phyloP scores from a whole-genome alignment of 2,113 vertebrate genomes.

The Platysternon megacephalum region DNA sequence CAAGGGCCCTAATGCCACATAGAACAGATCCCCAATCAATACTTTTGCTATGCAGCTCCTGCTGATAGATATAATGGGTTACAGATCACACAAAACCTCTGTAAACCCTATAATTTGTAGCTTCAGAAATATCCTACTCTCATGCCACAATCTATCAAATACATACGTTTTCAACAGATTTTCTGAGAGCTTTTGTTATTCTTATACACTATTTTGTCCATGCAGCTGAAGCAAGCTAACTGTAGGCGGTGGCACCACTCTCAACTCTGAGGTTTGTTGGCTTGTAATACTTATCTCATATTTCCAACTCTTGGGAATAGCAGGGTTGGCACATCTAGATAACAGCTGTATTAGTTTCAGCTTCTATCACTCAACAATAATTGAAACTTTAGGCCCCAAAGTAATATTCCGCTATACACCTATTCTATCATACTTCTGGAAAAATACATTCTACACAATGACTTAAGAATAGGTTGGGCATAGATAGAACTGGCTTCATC shows the following conservation, averaged over 20 bases:
- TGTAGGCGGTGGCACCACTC: not conserved
- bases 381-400: not conserved
- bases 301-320: not conserved
- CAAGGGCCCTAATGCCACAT: not conserved
- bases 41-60: not conserved
- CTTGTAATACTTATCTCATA: not conserved
- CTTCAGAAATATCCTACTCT: not conserved
- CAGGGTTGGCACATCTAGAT: not conserved
- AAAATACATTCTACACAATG: not conserved
- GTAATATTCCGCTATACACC: not conserved
- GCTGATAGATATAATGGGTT: not conserved
- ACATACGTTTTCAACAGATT: not conserved
- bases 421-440: not conserved
- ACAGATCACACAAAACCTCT: not conserved
- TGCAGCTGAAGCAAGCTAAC: not conserved
- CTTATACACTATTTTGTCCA: not conserved
- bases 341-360: not conserved
- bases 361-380: not conserved
- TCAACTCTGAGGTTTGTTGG: not conserved
- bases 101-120: not conserved
- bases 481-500: not conserved
- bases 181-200: not conserved
- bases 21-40: not conserved
- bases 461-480: not conserved
- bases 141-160: not conserved